A percentile compares a stretch with the other conserved stretches of the same genome.
Evolutionary conservation across 1,140 invertebrate species (phyloP).

Genomic region (Nomia melanderi): DNA sequence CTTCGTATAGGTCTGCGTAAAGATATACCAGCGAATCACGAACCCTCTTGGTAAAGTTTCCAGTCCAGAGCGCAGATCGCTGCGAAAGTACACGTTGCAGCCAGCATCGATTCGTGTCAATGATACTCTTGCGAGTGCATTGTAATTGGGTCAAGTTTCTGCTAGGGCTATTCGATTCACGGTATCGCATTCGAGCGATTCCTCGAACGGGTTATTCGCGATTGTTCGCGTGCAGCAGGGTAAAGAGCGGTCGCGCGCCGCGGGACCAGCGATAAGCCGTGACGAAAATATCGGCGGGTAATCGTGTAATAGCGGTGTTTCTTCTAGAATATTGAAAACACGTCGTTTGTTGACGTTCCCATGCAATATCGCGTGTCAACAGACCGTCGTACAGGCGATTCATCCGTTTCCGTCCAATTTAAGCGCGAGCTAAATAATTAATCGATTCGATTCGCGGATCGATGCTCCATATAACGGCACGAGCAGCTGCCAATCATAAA

Average conservation of each 20-base stretch:
- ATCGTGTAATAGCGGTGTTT: background rate
- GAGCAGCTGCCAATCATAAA: constrained; percentile 19
- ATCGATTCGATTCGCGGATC: constrained; percentile 9
- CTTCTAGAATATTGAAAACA: background rate
- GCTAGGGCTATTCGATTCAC: constrained; percentile 16
- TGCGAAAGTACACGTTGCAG: background rate
- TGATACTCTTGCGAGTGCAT: background rate
- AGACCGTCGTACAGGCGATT: background rate
- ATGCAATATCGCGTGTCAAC: background rate
- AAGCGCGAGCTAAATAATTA: constrained; percentile 17
- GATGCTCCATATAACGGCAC: background rate
- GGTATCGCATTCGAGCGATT: constrained; percentile 2
- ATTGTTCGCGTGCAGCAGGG: background rate
- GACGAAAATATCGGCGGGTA: background rate
- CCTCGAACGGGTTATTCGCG: constrained; percentile 23
- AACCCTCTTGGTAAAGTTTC: background rate
- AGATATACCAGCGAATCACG: background rate
- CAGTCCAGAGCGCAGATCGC: background rate
- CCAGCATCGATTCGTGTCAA: background rate
- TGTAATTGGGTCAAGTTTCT: constrained; percentile 24
- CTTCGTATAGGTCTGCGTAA: too few species aligned
- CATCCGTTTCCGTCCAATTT: background rate
- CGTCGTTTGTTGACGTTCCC: background rate
- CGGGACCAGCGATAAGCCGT: too few species aligned
- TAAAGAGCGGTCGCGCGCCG: background rate